These are phyloP conservation scores for Balaenoptera acutorostrata DNA, from an alignment of 2,113 vertebrate genomes.

Conservation along the genomic window DNA sequence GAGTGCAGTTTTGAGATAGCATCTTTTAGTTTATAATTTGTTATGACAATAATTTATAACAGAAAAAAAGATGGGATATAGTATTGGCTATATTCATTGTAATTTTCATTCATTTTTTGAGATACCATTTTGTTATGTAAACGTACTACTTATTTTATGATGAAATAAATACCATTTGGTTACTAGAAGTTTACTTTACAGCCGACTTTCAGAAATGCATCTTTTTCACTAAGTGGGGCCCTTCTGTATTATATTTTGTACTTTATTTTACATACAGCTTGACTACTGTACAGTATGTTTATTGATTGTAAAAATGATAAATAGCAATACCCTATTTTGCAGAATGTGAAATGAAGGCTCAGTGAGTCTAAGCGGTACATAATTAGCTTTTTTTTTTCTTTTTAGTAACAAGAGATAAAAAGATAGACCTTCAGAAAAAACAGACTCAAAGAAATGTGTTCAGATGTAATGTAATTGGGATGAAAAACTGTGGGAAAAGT, in stretches of 20 bases:
- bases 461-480: slow-evolving; percentile 93
- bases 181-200: neutral
- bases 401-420: slow-evolving; percentile 96
- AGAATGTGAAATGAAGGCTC: neutral
- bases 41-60: neutral
- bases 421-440: slow-evolving; percentile 98
- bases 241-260: neutral
- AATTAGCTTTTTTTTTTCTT: slow-evolving; percentile 39
- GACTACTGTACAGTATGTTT: neutral
- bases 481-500: slow-evolving; percentile 91
- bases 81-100: neutral
- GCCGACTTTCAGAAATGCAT: neutral
- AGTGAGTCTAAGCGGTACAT: neutral
- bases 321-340: neutral
- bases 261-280: neutral
- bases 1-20: neutral
- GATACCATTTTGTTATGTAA: neutral
- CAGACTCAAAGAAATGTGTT: slow-evolving; percentile 98
- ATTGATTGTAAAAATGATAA: neutral
- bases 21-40: slow-evolving; percentile 5
- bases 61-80: neutral
- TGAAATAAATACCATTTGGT: neutral
- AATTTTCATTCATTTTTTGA: slow-evolving; percentile 3
- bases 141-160: neutral
- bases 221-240: neutral